These are phyloP conservation scores for Enteromius anoplus DNA, from an alignment of 2,797 vertebrate genomes.

Conservation along the genomic window DNA sequence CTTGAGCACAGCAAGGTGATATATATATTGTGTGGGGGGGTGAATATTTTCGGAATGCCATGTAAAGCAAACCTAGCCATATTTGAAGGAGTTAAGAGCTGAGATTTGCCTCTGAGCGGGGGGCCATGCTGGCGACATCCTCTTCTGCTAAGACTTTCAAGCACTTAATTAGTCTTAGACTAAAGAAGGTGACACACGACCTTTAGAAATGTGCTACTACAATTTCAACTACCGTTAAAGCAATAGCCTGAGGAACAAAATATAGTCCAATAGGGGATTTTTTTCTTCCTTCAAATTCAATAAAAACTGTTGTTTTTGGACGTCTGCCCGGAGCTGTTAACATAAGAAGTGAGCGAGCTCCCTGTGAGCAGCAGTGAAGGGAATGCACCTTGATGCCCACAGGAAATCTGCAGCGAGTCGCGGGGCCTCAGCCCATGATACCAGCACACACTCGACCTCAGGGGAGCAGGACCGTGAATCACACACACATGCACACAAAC, in stretches of 20 bases:
- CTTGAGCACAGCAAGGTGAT: neutral
- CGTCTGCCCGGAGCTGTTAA: constrained; percentile 68
- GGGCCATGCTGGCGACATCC: constrained; percentile 36
- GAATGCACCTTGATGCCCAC: constrained; percentile 65
- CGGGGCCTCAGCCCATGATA: constrained; percentile 55
- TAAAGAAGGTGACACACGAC: constrained; percentile 65
- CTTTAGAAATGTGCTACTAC: constrained; percentile 75
- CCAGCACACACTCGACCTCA: constrained; percentile 47
- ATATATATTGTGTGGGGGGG: neutral
- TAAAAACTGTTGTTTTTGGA: constrained; percentile 75
- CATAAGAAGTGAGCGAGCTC: constrained; percentile 63
- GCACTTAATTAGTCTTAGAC: constrained; percentile 68
- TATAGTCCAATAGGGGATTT: constrained; percentile 45
- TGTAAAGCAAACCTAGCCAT: constrained; percentile 38
- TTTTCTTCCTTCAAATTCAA: constrained; percentile 60
- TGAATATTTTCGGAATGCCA: neutral
- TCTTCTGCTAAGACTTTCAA: constrained; percentile 56
- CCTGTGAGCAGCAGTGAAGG: constrained; percentile 57
- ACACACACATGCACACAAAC: constrained; percentile 7
- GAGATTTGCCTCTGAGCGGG: constrained; percentile 45
- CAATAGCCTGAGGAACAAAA: constrained; percentile 55
- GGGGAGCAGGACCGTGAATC: constrained; percentile 13
- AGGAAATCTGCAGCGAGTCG: constrained; percentile 69
- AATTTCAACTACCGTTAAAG: constrained; percentile 66
- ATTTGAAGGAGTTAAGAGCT: constrained; percentile 43